phyloP scores from a whole-genome alignment of 2,113 vertebrate genomes.

The Paracanthobrama guichenoti region DNA sequence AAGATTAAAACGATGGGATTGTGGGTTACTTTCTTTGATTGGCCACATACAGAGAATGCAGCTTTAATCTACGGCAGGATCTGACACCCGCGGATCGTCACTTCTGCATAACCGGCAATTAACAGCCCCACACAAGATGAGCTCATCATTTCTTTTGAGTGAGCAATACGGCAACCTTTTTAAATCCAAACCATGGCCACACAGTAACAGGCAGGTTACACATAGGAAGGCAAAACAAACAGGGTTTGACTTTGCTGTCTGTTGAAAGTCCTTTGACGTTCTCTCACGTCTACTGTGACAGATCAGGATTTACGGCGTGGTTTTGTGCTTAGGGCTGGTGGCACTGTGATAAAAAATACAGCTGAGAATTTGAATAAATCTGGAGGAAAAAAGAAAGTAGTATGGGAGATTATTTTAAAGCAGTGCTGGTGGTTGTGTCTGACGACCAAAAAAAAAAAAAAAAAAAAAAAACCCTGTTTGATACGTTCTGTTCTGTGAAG shows the following conservation, averaged over 20 bases:
- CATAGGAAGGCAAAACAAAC: constrained; percentile 2
- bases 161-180: constrained; percentile 6
- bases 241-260: not conserved
- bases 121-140: constrained; percentile 9
- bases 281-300: constrained; percentile 1
- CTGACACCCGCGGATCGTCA: not conserved
- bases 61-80: constrained; percentile 21
- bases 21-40: constrained; percentile 27
- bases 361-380: not conserved
- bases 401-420: constrained; percentile 6
- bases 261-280: constrained; percentile 14
- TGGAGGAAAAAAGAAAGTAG: not conserved
- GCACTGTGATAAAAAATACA: constrained; percentile 3
- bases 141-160: constrained; percentile 39
- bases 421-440: not conserved
- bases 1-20: not conserved
- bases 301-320: not conserved
- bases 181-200: constrained; percentile 1
- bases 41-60: constrained; percentile 6
- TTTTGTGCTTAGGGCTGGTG: constrained; percentile 25
- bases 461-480: not conserved
- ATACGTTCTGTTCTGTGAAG: not conserved
- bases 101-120: constrained; percentile 15
- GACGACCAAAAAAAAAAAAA: not conserved
- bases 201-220: not conserved